Percentiles rank a stretch among this genome's conserved stretches.
Evolutionary conservation across 2,888 invertebrate genomes (phyloP).

Genomic region (Leptinotarsa tumamoca): DNA sequence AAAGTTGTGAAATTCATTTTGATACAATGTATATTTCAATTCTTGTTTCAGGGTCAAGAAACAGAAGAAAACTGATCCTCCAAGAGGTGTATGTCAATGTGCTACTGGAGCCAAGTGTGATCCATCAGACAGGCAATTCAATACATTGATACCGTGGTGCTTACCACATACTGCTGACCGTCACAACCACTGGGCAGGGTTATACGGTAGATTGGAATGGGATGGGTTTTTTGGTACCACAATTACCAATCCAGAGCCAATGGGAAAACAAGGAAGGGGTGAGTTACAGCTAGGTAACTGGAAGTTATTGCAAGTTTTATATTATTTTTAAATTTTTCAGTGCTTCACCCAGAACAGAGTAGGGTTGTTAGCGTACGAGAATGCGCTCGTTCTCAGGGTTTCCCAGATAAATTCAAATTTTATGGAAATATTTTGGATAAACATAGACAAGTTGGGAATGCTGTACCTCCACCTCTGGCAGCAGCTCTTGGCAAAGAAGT

Average conservation of each 20-base stretch:
- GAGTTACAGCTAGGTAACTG: slow-evolving; percentile 26
- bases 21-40: too few species aligned
- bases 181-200: slow-evolving; percentile 88
- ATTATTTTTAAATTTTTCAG: slow-evolving; percentile 56
- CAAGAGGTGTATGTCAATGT: slow-evolving; percentile 84
- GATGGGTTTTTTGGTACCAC: slow-evolving; percentile 89
- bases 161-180: slow-evolving; percentile 87
- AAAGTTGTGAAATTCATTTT: slow-evolving; percentile 31
- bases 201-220: slow-evolving; percentile 86
- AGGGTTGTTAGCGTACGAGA: slow-evolving; percentile 89
- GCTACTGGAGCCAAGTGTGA: slow-evolving; percentile 76
- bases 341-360: slow-evolving; percentile 83
- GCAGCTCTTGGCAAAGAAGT: slow-evolving; percentile 82
- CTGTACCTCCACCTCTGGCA: slow-evolving; percentile 87
- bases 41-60: slow-evolving; percentile 65
- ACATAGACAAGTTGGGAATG: slow-evolving; percentile 90
- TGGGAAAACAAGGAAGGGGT: slow-evolving; percentile 88
- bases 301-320: too few species aligned
- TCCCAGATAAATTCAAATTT: slow-evolving; percentile 82
- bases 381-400: slow-evolving; percentile 89
- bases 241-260: slow-evolving; percentile 88
- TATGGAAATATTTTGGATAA: slow-evolving; percentile 81
- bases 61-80: slow-evolving; percentile 65
- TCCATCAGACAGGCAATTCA: slow-evolving; percentile 79
- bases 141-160: slow-evolving; percentile 90